Evolutionary conservation across 2,797 vertebrate genomes (phyloP).

Genomic region (Agapornis canus): DNA sequence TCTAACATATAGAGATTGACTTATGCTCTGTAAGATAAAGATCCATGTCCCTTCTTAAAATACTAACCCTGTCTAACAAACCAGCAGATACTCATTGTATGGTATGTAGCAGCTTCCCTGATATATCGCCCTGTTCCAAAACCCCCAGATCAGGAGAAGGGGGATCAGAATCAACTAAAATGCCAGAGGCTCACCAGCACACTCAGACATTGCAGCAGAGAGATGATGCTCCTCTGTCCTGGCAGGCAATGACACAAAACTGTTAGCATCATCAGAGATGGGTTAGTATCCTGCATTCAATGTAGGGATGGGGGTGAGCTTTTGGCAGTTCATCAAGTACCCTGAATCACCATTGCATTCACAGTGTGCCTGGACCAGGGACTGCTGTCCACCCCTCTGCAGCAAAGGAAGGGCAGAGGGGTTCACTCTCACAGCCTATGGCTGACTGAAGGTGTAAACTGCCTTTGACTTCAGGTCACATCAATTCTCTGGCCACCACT

Average conservation of each 20-base stretch:
- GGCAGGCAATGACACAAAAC: background rate
- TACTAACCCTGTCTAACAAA: background rate
- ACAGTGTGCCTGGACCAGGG: background rate
- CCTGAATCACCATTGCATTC: background rate
- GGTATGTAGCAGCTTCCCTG: background rate
- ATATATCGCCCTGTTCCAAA: background rate
- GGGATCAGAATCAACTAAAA: background rate
- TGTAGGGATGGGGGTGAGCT: background rate
- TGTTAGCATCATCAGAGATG: background rate
- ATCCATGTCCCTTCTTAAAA: background rate
- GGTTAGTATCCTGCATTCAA: background rate
- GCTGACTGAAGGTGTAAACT: background rate
- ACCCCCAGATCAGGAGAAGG: background rate
- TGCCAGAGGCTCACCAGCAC: background rate
- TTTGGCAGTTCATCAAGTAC: fast-evolving
- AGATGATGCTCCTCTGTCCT: background rate
- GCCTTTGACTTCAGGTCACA: background rate
- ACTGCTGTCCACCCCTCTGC: background rate
- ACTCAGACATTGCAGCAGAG: background rate
- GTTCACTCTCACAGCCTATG: background rate
- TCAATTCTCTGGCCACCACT: background rate
- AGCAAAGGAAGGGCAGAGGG: background rate
- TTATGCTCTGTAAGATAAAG: background rate
- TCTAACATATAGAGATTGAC: background rate
- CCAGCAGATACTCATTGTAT: background rate